Percentiles rank a stretch among this genome's conserved stretches.
phyloP scores from a whole-genome alignment of 2,888 invertebrate species.

The Apodemia duryi region DNA sequence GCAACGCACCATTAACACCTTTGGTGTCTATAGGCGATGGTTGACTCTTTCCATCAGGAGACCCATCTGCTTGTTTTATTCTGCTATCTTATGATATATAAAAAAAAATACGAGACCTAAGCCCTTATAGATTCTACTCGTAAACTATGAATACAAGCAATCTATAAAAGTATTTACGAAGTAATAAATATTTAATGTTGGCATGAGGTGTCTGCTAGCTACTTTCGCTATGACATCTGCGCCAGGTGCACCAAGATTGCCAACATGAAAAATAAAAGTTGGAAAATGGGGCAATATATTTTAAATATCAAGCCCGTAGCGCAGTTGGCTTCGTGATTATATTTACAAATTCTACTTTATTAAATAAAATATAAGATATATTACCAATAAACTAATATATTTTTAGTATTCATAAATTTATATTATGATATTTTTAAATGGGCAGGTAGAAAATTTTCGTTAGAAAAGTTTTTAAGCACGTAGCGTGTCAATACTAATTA shows the following conservation, averaged over 20 bases:
- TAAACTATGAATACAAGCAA: constrained; percentile 6
- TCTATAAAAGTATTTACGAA: constrained; percentile 14
- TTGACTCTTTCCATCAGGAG: no score
- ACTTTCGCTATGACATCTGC: constrained; percentile 14
- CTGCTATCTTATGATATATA: no score
- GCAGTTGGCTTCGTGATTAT: neutral
- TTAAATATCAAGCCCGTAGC: neutral
- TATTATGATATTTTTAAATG: no score
- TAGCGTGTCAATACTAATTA: no score
- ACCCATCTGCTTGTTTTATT: no score
- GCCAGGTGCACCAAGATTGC: constrained; percentile 12
- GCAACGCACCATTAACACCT: no score
- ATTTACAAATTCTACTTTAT: neutral
- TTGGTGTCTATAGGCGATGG: no score
- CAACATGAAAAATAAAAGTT: constrained; percentile 13
- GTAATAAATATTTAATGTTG: constrained; percentile 15
- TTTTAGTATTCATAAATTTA: no score
- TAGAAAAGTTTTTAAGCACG: no score
- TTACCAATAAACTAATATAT: no score
- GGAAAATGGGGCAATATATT: constrained; percentile 5
- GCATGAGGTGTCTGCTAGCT: constrained; percentile 13
- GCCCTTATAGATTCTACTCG: constrained; percentile 8
- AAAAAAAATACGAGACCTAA: neutral
- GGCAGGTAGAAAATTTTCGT: no score
- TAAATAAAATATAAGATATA: no score